phyloP scores from a whole-genome alignment of 2,888 invertebrate species.

The Gastracanthus pulcherrimus region DNA sequence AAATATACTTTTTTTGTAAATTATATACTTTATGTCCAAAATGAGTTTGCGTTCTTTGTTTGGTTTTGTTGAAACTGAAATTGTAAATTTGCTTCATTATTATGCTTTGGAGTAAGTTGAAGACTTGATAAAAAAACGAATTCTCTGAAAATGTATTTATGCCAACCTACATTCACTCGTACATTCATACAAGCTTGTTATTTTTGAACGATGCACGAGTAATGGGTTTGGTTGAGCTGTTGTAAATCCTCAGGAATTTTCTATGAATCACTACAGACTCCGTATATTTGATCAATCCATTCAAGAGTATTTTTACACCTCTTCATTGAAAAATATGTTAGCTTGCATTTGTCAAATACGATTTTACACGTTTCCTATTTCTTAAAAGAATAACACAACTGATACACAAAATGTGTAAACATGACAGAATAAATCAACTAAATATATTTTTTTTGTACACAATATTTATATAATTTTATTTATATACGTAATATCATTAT shows the following conservation, averaged over 20 bases:
- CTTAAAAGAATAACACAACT: background rate
- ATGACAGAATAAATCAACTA: too few species aligned
- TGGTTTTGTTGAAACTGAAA: background rate
- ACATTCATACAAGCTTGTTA: slow-evolving; percentile 4
- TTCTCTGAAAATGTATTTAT: slow-evolving; percentile 23
- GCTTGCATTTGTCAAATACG: background rate
- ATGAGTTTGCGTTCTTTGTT: background rate
- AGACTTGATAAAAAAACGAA: background rate
- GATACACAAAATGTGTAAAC: background rate
- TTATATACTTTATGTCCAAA: too few species aligned
- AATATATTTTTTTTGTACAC: too few species aligned
- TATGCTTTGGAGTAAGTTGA: background rate
- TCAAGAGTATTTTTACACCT: slow-evolving; percentile 42
- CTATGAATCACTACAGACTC: slow-evolving; percentile 35
- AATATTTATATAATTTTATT: too few species aligned
- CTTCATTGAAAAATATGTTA: slow-evolving; percentile 20
- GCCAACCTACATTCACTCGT: background rate
- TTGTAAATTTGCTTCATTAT: slow-evolving; percentile 17
- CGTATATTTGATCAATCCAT: slow-evolving; percentile 45
- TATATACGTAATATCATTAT: too few species aligned
- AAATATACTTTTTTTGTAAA: too few species aligned
- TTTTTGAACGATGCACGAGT: slow-evolving; percentile 32
- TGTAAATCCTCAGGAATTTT: slow-evolving; percentile 37
- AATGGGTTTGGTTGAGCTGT: slow-evolving; percentile 14
- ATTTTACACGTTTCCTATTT: slow-evolving; percentile 1